Base-by-base conservation (phyloP, 1,140 invertebrate genomes). In the Drosophila virilis region DNA sequence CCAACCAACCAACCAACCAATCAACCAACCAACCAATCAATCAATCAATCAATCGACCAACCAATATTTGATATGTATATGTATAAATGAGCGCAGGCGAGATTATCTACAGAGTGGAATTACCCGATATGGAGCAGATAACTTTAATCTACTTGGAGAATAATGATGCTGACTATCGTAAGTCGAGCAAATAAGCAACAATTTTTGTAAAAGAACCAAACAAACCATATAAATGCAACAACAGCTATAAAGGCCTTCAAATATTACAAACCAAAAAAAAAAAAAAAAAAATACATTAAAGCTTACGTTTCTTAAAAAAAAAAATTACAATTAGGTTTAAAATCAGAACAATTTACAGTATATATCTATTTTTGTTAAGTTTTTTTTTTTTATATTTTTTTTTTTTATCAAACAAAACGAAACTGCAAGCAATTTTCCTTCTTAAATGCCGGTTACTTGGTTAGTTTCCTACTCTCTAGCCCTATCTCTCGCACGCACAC, bases 111-210 rank as follows among this genome's bases (percentile, higher is more conserved):
- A 95, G 96, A 93, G 96, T 96, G 95, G 96, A 96, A 95, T 95
- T 96, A 94, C 96, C 96, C 93, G 96, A 96, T 95, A 96, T 96
- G 95, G 96, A 96, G 95, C 96, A 96, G 95, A 96, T 96, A 94
- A 96, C 96, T 92, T 95, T 96, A 94, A 96, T 96, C 94, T 96
- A 96, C 96, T 95, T 96, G 95, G 96, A 96, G 95, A 96, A 95
- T 93, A 94, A 93, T 92, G 94, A 95, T 93, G 94, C 94, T 91
- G 94, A 95, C 75, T 93, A 94, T 94, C 94, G 94, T 95, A 95
- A 95, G 94, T 94, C 92, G 91, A 93, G 93, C 94, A 93, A 93
- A 79, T 93, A 93, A 93, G 59, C 73, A 78, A 66, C 48, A 77
- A 70, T 68, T 77, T 69, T 60, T 72, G 61, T 70, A 65, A 78